Evolutionary conservation across 2,113 vertebrate species (phyloP), one percentile per base, ranked within the genome.

Genomic region (Gallinago undulata): DNA sequence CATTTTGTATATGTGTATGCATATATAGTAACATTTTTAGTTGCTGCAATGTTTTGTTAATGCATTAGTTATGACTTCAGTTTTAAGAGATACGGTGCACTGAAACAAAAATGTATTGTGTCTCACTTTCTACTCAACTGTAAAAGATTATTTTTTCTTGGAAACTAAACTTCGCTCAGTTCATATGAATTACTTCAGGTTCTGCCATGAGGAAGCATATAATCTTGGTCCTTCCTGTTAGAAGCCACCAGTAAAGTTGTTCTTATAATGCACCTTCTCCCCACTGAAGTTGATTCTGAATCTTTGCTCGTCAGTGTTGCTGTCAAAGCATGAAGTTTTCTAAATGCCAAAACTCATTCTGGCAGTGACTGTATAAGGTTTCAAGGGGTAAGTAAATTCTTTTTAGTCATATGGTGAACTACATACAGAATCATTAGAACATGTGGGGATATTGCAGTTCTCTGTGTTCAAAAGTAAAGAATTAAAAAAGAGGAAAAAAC

Each of bases 311-410:
- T 87, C 95, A 66, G 90, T 90, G 77, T 89, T 97, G 92, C 93
- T 98, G 98, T 93, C 97, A 98, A 98, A 92, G 97, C 97, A 97
- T 98, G 97, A 97, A 98, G 93, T 98, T 98, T 84, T 97, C 98
- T 98, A 98, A 98, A 98, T 97, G 96, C 93, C 98, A 98, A 96
- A 98, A 98, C 97, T 98, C 96, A 97, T 98, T 97, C 95, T 93
- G 96, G 97, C 91, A 96, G 96, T 96, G 97, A 96, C 96, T 98
- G 98, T 97, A 97, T 97, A 97, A 98, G 97, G 41, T 97, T 95
- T 89, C 81, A 87, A 95, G 73, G 45, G 45, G 24, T 78, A 56
- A 62, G 91, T 67, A 5, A 78, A 13, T 50, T 76, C 9, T 76
- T 89, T 84, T 85, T 66, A 43, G 13, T 69, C 21, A 15, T 62